A percentile compares a stretch with the other conserved stretches of the same genome.
Conservation (phyloP, 1,140 invertebrate species). For the Pygmarrhopalites habei region DNA sequence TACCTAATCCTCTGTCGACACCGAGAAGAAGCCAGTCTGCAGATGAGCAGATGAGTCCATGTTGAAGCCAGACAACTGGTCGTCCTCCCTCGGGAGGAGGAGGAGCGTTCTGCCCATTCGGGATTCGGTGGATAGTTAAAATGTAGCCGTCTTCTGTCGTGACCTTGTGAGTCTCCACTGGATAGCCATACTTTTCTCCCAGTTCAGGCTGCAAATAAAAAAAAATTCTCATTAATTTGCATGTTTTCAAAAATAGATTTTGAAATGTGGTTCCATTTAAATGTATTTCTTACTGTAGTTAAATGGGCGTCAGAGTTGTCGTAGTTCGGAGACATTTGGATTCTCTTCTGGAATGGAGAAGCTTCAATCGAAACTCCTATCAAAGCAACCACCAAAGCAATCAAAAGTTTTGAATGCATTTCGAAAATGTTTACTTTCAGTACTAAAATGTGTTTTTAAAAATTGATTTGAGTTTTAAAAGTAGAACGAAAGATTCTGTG, state of each 20-base stretch:
- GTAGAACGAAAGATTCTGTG: too few species aligned
- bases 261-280: too few species aligned
- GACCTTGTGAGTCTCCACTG: slow-evolving; percentile 42
- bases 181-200: slow-evolving; percentile 31
- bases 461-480: too few species aligned
- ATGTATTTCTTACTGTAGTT: neutral
- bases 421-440: too few species aligned
- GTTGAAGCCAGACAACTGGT: slow-evolving; percentile 55
- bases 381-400: too few species aligned
- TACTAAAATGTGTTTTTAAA: too few species aligned
- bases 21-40: slow-evolving; percentile 58
- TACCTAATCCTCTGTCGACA: slow-evolving; percentile 49
- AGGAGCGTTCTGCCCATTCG: slow-evolving; percentile 37
- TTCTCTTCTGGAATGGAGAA: too few species aligned
- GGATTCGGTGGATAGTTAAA: slow-evolving; percentile 45
- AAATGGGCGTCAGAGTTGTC: neutral
- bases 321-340: too few species aligned
- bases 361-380: too few species aligned
- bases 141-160: too few species aligned
- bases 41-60: slow-evolving; percentile 60
- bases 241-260: neutral
- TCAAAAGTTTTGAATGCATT: too few species aligned
- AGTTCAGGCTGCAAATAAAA: neutral
- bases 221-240: neutral
- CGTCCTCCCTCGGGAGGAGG: slow-evolving; percentile 42